phyloP scores from a whole-genome alignment of 64 coral and sea anemone genomes.

The Dendrophyllia cribrosa region DNA sequence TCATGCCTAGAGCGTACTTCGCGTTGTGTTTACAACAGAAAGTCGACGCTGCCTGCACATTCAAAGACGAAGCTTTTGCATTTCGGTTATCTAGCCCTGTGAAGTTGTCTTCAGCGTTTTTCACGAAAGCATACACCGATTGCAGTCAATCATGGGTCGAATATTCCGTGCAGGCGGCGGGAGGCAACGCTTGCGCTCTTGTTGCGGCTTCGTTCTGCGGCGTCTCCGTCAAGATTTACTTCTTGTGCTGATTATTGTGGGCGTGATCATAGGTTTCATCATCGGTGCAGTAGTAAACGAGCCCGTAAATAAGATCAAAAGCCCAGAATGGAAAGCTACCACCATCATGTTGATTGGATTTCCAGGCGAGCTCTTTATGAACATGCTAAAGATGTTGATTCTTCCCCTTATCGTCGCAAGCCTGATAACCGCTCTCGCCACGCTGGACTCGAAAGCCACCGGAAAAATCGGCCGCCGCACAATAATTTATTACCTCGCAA shows the following conservation, averaged over 20 bases:
- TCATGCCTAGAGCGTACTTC: no score
- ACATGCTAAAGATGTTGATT: slow-evolving; percentile 85
- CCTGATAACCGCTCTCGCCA: slow-evolving; percentile 67
- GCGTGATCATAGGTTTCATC: slow-evolving; percentile 71
- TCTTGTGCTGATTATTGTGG: slow-evolving; percentile 70
- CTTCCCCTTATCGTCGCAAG: slow-evolving; percentile 82
- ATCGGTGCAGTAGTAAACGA: slow-evolving; percentile 59
- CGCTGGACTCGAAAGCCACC: slow-evolving; percentile 71
- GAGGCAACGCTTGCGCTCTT: neutral
- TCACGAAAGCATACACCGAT: no score
- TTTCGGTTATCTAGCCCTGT: no score
- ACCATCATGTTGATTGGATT: slow-evolving; percentile 85
- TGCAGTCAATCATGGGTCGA: neutral
- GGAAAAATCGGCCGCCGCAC: slow-evolving; percentile 83
- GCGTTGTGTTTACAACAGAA: no score
- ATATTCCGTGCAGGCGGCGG: no score
- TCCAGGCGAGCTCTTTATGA: slow-evolving; percentile 84
- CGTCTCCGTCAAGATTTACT: slow-evolving; percentile 58
- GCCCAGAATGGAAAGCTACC: slow-evolving; percentile 70
- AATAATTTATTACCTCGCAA: slow-evolving; percentile 72
- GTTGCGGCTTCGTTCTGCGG: slow-evolving; percentile 29
- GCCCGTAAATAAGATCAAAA: slow-evolving; percentile 65
- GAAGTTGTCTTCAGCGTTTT: no score
- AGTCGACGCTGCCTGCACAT: no score
- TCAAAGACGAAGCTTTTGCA: no score